Conservation (phyloP, 2,797 vertebrate species). For the Cheirogaleus major region DNA sequence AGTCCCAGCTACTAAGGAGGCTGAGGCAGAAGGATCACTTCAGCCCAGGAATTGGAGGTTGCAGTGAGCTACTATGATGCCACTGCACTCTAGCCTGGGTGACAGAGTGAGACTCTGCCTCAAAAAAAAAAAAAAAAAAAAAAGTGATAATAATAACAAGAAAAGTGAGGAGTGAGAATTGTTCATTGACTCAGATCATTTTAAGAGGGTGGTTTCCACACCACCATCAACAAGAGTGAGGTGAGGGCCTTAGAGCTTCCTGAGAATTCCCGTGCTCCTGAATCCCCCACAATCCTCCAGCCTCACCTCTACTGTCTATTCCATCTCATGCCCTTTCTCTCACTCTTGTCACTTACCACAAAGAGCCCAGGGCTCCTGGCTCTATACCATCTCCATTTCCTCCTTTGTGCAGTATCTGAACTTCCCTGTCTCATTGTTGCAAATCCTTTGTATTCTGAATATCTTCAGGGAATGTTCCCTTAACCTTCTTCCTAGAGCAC, state of each 20-base stretch:
- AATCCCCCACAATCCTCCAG: not conserved
- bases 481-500: not conserved
- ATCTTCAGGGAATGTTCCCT: not conserved
- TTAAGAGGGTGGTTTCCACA: not conserved
- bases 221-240: not conserved
- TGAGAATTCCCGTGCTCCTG: not conserved
- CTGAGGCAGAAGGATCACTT: too few species aligned
- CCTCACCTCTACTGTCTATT: not conserved
- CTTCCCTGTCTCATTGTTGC: not conserved
- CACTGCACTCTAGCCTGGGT: too few species aligned
- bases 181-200: not conserved
- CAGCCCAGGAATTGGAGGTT: too few species aligned
- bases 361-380: not conserved
- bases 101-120: too few species aligned
- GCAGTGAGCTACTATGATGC: too few species aligned
- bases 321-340: not conserved
- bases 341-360: not conserved
- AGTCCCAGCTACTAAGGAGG: too few species aligned
- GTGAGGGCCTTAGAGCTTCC: not conserved
- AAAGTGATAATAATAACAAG: not conserved
- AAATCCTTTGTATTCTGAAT: not conserved
- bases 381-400: not conserved
- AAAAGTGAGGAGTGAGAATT: not conserved
- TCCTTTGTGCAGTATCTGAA: not conserved
- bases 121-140: too few species aligned